Percentiles rank a stretch among this genome's conserved stretches.
Evolutionary conservation across 2,888 invertebrate species (phyloP).

Genomic region (Eledona agricola): DNA sequence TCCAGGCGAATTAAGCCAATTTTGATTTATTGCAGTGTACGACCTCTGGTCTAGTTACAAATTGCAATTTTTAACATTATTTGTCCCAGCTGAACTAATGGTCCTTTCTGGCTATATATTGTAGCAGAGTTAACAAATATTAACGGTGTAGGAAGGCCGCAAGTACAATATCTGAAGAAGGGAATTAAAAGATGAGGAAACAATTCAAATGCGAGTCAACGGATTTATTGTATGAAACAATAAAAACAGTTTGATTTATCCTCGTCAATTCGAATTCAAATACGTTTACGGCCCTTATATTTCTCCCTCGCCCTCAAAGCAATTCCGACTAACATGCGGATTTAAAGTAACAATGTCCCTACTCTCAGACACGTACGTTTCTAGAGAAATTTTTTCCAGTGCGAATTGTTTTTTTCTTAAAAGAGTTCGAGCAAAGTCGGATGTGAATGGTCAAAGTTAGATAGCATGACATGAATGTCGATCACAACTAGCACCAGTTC

Average conservation of each 20-base stretch:
- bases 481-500: slow-evolving; percentile 39
- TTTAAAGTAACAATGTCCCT: slow-evolving; percentile 23
- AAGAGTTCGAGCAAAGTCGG: slow-evolving; percentile 43
- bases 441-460: slow-evolving; percentile 53
- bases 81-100: no score
- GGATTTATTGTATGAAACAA: slow-evolving; percentile 14
- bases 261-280: slow-evolving; percentile 26
- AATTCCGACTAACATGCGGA: slow-evolving; percentile 32
- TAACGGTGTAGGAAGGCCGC: no score
- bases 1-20: no score
- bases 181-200: no score
- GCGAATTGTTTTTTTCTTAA: slow-evolving; percentile 49
- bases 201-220: no score
- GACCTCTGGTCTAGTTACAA: no score
- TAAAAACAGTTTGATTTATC: slow-evolving; percentile 23
- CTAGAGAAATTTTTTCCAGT: slow-evolving; percentile 43
- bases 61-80: no score
- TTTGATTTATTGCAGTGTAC: no score
- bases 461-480: slow-evolving; percentile 50
- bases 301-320: slow-evolving; percentile 21
- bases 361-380: slow-evolving; percentile 3
- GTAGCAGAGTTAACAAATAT: no score
- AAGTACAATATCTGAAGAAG: no score
- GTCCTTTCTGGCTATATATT: no score
- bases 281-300: slow-evolving; percentile 28